phyloP scores from a whole-genome alignment of 2,797 vertebrate genomes.

The Tragelaphus oryx region DNA sequence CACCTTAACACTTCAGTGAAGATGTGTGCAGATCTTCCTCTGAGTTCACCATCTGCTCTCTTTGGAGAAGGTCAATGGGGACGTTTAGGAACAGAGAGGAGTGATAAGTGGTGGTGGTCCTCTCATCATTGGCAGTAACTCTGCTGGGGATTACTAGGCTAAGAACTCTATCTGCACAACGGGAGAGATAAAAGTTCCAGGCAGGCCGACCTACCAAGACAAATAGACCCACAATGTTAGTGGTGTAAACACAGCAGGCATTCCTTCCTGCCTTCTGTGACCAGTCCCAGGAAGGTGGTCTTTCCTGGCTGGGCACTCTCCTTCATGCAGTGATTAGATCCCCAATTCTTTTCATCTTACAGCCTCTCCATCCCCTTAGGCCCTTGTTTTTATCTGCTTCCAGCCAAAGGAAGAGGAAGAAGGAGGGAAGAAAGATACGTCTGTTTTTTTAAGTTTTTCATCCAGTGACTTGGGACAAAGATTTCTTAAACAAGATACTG shows the following conservation, averaged over 20 bases:
- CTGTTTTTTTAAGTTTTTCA: background rate
- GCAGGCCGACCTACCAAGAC: background rate
- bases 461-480: background rate
- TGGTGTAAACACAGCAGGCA: background rate
- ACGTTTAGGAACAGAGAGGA: background rate
- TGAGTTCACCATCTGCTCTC: background rate
- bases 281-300: background rate
- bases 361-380: background rate
- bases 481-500: background rate
- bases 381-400: background rate
- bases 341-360: background rate
- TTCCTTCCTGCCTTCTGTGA: background rate
- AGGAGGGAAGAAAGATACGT: background rate
- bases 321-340: background rate
- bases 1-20: background rate
- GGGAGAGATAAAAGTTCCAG: background rate
- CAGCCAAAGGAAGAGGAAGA: background rate
- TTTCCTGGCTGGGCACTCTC: background rate
- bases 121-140: background rate
- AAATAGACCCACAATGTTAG: background rate
- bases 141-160: background rate
- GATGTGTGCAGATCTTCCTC: background rate
- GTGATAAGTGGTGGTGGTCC: background rate
- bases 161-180: background rate
- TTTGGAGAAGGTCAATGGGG: background rate